These are phyloP conservation scores for Xenopus petersii DNA, from an alignment of 2,797 vertebrate species.

Conservation along the genomic window DNA sequence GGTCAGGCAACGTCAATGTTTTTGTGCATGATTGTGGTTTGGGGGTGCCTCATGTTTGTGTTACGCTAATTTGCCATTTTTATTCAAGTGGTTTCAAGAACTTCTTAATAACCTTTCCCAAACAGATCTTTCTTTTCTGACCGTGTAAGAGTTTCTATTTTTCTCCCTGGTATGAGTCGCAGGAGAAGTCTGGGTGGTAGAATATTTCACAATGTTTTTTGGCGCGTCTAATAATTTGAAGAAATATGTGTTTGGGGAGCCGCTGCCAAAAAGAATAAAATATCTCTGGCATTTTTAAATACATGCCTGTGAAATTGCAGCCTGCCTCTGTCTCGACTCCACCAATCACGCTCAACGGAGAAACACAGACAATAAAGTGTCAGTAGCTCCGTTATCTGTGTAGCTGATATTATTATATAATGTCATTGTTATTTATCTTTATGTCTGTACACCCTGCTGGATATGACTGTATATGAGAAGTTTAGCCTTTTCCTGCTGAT, in stretches of 20 bases:
- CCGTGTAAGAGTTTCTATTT: slow-evolving; percentile 11
- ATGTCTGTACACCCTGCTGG: no score
- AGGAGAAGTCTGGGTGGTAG: slow-evolving; percentile 20
- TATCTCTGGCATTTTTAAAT: slow-evolving; percentile 23
- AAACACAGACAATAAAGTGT: no score
- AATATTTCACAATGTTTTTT: slow-evolving; percentile 27
- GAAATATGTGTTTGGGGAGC: slow-evolving; percentile 17
- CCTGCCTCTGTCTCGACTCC: no score
- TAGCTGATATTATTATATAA: no score
- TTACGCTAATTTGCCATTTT: slow-evolving; percentile 14
- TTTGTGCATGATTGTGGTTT: slow-evolving; percentile 26
- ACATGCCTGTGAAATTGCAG: no score
- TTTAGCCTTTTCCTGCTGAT: no score
- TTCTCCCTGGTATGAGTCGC: slow-evolving; percentile 23
- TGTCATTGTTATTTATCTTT: no score
- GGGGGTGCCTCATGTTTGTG: slow-evolving; percentile 35
- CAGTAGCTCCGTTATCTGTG: no score
- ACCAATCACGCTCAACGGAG: no score
- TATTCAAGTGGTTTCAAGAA: slow-evolving; percentile 11
- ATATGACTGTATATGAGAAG: no score
- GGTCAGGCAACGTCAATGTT: neutral
- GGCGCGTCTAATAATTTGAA: slow-evolving; percentile 18
- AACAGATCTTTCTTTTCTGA: slow-evolving; percentile 5
- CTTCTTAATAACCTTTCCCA: slow-evolving; percentile 25
- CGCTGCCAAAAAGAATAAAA: slow-evolving; percentile 28